Conservation (phyloP, 2,797 vertebrate genomes). For the Nyctalus aviator region DNA sequence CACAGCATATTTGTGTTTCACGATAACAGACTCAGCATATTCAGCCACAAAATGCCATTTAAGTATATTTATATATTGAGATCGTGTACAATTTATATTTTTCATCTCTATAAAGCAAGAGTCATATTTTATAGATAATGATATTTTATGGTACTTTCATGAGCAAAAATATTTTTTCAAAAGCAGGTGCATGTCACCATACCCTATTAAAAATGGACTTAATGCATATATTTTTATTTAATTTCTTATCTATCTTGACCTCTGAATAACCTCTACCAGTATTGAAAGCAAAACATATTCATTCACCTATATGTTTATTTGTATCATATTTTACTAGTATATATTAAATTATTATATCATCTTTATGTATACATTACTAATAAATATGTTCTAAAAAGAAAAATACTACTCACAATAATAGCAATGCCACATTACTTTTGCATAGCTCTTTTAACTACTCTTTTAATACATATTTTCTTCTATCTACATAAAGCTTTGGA, state of each 20-base stretch:
- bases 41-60: constrained; percentile 91
- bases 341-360: not conserved
- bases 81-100: constrained; percentile 89
- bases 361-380: not conserved
- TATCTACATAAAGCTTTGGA: constrained; percentile 24
- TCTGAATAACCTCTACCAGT: constrained; percentile 64
- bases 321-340: not conserved
- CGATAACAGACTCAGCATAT: constrained; percentile 24
- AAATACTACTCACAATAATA: constrained; percentile 5
- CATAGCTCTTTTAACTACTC: not conserved
- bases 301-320: constrained; percentile 15
- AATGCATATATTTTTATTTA: constrained; percentile 69
- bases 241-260: constrained; percentile 67
- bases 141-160: constrained; percentile 51
- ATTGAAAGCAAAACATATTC: constrained; percentile 54
- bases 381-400: constrained; percentile 54
- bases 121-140: constrained; percentile 56
- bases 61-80: constrained; percentile 93
- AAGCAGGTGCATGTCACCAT: constrained; percentile 43
- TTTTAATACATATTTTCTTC: constrained; percentile 37
- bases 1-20: constrained; percentile 86
- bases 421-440: not conserved
- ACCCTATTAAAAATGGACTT: constrained; percentile 57
- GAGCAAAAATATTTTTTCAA: constrained; percentile 54
- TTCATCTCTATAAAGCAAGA: constrained; percentile 68